Evolutionary conservation across 2,797 vertebrate species (phyloP), one percentile per base, ranked within the genome.

Genomic region (Decapterus maruadsi): DNA sequence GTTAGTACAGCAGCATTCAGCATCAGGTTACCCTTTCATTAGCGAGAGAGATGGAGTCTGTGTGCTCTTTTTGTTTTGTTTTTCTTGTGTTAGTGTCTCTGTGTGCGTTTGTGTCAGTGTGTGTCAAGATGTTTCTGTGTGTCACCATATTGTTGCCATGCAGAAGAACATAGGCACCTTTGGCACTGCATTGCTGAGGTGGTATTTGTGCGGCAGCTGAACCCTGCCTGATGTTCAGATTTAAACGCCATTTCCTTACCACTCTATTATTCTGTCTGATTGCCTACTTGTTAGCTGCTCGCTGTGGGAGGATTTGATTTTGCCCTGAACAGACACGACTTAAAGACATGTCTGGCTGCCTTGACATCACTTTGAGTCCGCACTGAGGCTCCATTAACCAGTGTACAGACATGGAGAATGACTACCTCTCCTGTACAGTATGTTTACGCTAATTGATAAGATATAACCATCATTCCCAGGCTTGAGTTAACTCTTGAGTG

Each of bases 231-330:
- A 48, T 19, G 51, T 26, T 26, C 51, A 12, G 54, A 79, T 34
- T 79, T 70, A 85, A 83, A 82, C 72, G 45, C 67, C 69, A 59
- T 78, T 87, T 80, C 4, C 42, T 83, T 81, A 82, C 65, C 68
- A 45, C 62, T 74, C 79, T 55, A 78, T 85, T 86, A 87, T 84
- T 71, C 62, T 76, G 51, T 72, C 66, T 83, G 77, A 89, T 88
- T 88, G 78, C 63, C 54, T 72, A 64, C 57, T 75, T 85, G 56
- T 83, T 79, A 75, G 68, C 50, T 9, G 50, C 50, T 71, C 75
- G 87, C 75, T 73, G 61, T 72, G 63, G 76, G 75, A 83, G 67
- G 72, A 75, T 81, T 84, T 81, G 50, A 75, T 79, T 83, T 76
- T 68, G 22, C 43, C 38, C 51, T 57, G 36, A 82, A 83, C 12